Evolutionary conservation across 2,113 vertebrate genomes (phyloP).

Genomic region (Arvicanthis niloticus): DNA sequence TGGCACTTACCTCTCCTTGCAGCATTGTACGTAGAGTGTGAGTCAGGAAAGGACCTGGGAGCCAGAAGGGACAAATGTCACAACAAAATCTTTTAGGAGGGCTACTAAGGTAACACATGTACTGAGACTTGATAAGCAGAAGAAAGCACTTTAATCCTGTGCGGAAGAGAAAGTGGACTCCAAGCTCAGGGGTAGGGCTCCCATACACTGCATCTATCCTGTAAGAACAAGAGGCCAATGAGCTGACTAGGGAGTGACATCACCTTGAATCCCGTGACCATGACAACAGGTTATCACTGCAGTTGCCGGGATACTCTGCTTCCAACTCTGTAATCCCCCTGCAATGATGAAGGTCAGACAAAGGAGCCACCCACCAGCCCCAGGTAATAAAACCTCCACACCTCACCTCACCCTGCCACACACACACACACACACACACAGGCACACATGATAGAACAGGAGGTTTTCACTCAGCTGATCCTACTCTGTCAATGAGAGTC

Average conservation of each 20-base stretch:
- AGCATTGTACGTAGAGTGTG: not conserved
- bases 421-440: too few species aligned
- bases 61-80: not conserved
- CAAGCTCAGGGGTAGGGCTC: not conserved
- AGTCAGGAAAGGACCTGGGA: not conserved
- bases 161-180: not conserved
- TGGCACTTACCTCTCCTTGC: accelerated
- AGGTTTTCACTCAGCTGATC: not conserved
- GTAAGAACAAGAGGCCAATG: not conserved
- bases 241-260: not conserved
- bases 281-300: constrained; percentile 53
- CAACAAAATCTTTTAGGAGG: not conserved
- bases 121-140: not conserved
- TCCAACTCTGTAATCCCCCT: constrained; percentile 2
- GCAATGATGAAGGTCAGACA: not conserved
- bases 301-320: constrained; percentile 3
- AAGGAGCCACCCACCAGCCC: not conserved
- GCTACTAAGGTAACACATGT: not conserved
- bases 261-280: constrained; percentile 44
- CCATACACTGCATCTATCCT: not conserved
- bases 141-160: not conserved
- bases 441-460: not conserved
- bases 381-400: not conserved
- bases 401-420: not conserved
- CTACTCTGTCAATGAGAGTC: not conserved